phyloP scores from a whole-genome alignment of 2,113 vertebrate species.

The Oostethus manadensis region DNA sequence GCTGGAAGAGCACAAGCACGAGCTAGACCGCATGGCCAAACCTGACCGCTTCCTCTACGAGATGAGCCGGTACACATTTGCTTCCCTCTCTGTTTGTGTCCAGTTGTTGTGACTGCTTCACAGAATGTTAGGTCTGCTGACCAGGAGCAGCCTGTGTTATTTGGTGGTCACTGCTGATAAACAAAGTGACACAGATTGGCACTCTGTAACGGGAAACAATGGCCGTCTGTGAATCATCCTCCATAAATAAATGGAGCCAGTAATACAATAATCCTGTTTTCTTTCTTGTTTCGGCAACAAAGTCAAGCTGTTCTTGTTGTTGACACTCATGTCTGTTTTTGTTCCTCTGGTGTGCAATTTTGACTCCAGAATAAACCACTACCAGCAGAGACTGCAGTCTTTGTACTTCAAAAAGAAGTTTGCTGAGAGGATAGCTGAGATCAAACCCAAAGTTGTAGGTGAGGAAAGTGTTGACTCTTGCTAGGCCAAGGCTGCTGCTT shows the following conservation, averaged over 20 bases:
- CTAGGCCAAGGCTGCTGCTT: not conserved
- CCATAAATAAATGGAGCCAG: conserved; percentile 14
- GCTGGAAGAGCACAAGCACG: conserved; percentile 93
- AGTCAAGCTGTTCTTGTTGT: conserved; percentile 33
- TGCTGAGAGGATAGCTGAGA: conserved; percentile 95
- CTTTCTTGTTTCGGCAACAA: conserved; percentile 16
- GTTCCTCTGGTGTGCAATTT: conserved; percentile 31
- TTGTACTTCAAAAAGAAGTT: conserved; percentile 99
- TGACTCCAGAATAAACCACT: conserved; percentile 87
- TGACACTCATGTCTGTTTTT: conserved; percentile 25
- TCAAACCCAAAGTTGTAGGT: conserved; percentile 99
- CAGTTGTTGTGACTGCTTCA: too few relatives aligned
- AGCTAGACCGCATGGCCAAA: conserved; percentile 96
- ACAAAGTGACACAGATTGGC: conserved; percentile 25
- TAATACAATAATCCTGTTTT: conserved; percentile 19
- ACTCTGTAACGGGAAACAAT: conserved; percentile 34
- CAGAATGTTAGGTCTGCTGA: conserved; percentile 5
- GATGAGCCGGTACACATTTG: conserved; percentile 87
- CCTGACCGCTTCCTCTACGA: conserved; percentile 96
- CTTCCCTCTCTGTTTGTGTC: too few relatives aligned
- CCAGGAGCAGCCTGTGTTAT: conserved; percentile 44
- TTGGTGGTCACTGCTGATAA: conserved; percentile 27
- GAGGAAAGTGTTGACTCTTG: conserved; percentile 20
- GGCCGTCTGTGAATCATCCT: conserved; percentile 21
- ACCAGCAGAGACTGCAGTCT: conserved; percentile 94